These are phyloP conservation scores for Monopis laevigella DNA, from an alignment of 2,888 invertebrate species.

Conservation along the genomic window DNA sequence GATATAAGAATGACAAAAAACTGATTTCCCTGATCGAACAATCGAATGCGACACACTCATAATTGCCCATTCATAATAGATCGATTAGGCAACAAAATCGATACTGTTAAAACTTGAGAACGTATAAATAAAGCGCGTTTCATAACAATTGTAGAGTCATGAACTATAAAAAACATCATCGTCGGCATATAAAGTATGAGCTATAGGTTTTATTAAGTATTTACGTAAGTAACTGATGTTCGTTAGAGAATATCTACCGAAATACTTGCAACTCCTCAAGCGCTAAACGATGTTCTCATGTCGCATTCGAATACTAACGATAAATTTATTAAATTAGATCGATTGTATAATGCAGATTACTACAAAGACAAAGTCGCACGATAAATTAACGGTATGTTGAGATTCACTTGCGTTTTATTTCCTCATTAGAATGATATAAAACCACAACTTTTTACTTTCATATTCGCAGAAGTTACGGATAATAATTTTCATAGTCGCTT, in stretches of 20 bases:
- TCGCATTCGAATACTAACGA: neutral
- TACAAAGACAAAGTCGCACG: conserved; percentile 8
- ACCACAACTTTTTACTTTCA: too few species aligned
- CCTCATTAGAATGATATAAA: conserved; percentile 1
- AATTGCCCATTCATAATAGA: neutral
- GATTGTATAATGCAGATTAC: conserved; percentile 5
- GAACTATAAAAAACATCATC: too few species aligned
- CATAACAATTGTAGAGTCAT: too few species aligned
- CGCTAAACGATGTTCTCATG: neutral
- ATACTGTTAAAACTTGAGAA: neutral
- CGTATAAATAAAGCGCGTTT: too few species aligned
- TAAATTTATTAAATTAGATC: neutral
- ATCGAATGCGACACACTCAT: neutral
- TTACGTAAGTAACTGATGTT: too few species aligned
- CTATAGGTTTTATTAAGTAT: too few species aligned
- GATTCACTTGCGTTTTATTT: conserved; percentile 2
- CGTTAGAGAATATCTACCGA: too few species aligned
- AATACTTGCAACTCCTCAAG: too few species aligned
- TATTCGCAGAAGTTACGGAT: too few species aligned
- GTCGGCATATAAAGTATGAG: too few species aligned
- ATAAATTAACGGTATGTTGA: conserved; percentile 7
- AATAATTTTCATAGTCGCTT: too few species aligned
- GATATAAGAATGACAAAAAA: neutral
- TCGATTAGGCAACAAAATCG: neutral
- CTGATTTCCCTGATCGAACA: neutral